Base-by-base conservation (phyloP, 2,797 vertebrate species). In the Diglossa cyanea region DNA sequence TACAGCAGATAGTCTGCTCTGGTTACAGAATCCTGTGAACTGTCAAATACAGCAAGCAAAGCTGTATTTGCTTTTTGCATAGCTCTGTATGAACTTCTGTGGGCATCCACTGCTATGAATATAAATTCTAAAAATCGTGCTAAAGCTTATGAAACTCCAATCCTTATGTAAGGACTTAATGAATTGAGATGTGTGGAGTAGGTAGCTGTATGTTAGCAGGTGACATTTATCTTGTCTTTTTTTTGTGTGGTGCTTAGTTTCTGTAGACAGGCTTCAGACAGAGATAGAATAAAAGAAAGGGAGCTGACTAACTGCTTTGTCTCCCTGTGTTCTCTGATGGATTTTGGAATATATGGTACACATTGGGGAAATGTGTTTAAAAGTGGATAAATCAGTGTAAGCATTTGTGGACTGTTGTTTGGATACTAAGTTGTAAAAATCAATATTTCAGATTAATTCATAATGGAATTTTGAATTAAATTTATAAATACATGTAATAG, bases 131-230 rank as follows among this genome's bases (percentile, higher is more conserved):
- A 87, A 93, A 88, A 74, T 60, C 0, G 0, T 65, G 8, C 58
- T 83, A 57, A 90, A 83, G 18, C 51, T 71, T 71, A 37, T 55
- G 33, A 74, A 90, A 55, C 70, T 67, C 16, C 54, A 86, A 37
- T 74, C 75, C 53, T 94, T 95, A 90, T 51, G 26, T 95, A 90
- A 93, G 33, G 28, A 73, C 68, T 79, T 86, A 51, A 74, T 57
- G 50, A 79, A 51, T 66, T 76, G 47, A 73, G 14, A 28, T 55
- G 23, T 37, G 37, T 62, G 51, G 55, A 70, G 39, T 62, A 82
- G 51, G n/a, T 60, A 78, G 72, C 72, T 86, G 9, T 60, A 11
- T 86, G 88, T 74, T 94, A 77, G 70, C 66, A 93, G 61, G 39
- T 90, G 79, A 80, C 77, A 84, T 68, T 94, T 93, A 61, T 90